Conservation (phyloP, 2,888 invertebrate species). For the Caradrina clavipalpis region DNA sequence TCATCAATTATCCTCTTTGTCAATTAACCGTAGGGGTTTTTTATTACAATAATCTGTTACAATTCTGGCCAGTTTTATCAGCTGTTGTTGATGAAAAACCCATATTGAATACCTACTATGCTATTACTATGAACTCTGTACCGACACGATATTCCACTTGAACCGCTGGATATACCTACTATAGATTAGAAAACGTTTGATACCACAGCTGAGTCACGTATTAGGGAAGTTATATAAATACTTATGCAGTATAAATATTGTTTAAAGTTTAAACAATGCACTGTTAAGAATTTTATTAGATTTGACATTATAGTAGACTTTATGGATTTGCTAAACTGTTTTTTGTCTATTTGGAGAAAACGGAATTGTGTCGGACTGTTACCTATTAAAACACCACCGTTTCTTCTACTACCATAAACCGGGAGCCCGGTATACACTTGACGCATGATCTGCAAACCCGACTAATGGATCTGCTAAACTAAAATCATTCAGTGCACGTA, state of each 20-base stretch:
- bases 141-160: conserved; percentile 27
- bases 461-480: background rate
- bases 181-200: conserved; percentile 37
- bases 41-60: background rate
- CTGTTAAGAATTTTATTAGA: background rate
- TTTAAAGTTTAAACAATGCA: conserved; percentile 3
- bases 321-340: background rate
- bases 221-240: conserved; percentile 8
- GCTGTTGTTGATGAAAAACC: conserved; percentile 1
- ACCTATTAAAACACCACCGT: too few relatives aligned
- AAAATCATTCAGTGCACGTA: background rate
- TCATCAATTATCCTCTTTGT: background rate
- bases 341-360: too few relatives aligned
- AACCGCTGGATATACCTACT: conserved; percentile 1
- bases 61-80: conserved; percentile 14
- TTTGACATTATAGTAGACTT: background rate
- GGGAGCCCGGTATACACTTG: too few relatives aligned
- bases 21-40: background rate
- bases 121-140: conserved; percentile 20
- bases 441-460: too few relatives aligned
- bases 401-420: too few relatives aligned
- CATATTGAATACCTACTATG: conserved; percentile 4
- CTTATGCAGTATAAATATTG: conserved; percentile 6
- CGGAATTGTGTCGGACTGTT: too few relatives aligned
- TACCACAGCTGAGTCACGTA: conserved; percentile 30